These are phyloP conservation scores for Epinephelus coioides DNA, from an alignment of 2,797 vertebrate genomes.

Conservation along the genomic window DNA sequence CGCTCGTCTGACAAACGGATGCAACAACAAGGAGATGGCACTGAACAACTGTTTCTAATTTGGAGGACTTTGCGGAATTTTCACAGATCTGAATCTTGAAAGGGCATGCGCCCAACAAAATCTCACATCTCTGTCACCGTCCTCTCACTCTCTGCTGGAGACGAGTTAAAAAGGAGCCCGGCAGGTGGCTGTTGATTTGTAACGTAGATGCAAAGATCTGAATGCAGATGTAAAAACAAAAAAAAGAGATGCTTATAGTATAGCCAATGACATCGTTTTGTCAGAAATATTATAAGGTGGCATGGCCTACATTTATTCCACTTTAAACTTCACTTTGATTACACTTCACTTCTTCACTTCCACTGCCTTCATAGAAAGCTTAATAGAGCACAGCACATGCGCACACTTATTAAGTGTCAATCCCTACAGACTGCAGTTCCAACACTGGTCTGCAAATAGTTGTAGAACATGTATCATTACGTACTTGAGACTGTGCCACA, in stretches of 20 bases:
- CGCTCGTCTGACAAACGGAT: slow-evolving; percentile 68
- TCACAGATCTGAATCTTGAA: slow-evolving; percentile 62
- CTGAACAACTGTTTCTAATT: slow-evolving; percentile 68
- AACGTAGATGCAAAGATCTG: slow-evolving; percentile 30
- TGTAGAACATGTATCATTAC: slow-evolving; percentile 73
- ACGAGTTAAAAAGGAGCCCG: slow-evolving; percentile 41
- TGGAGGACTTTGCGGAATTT: slow-evolving; percentile 55
- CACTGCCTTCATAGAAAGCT: not conserved
- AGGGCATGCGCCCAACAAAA: slow-evolving; percentile 23
- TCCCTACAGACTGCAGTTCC: slow-evolving; percentile 47
- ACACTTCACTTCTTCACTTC: not conserved
- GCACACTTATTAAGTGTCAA: slow-evolving; percentile 45
- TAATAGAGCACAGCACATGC: slow-evolving; percentile 41
- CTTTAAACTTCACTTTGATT: not conserved
- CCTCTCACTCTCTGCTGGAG: slow-evolving; percentile 43
- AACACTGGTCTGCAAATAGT: slow-evolving; percentile 63
- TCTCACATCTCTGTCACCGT: slow-evolving; percentile 34
- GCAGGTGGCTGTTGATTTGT: slow-evolving; percentile 33
- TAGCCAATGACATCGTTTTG: not conserved
- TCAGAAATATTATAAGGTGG: not conserved
- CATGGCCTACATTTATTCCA: not conserved
- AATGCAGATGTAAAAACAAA: slow-evolving; percentile 1
- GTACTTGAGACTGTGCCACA: slow-evolving; percentile 67
- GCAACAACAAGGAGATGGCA: slow-evolving; percentile 65
- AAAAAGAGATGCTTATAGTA: not conserved